Evolutionary conservation across 2,888 invertebrate genomes (phyloP).

Genomic region (Hoplodrina ambigua): DNA sequence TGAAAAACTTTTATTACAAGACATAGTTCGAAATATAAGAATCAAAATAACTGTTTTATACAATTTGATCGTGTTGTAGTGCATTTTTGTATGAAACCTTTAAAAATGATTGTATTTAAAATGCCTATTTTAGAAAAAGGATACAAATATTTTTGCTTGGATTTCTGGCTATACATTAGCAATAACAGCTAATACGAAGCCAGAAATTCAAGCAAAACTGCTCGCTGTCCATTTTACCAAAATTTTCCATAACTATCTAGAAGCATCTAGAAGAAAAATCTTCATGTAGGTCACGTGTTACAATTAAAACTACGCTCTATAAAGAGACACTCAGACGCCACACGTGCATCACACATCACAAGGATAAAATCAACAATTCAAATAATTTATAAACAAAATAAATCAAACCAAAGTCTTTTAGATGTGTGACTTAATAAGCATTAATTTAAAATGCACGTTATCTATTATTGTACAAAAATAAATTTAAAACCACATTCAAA

Average conservation of each 20-base stretch:
- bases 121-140: neutral
- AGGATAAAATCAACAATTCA: conserved; percentile 44
- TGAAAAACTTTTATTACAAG: no score
- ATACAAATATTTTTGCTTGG: neutral
- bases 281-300: neutral
- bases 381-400: conserved; percentile 38
- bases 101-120: no score
- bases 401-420: conserved; percentile 11
- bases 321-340: neutral
- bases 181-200: no score
- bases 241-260: neutral
- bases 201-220: no score
- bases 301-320: neutral
- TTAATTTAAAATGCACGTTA: conserved; percentile 27
- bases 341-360: conserved; percentile 15
- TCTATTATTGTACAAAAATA: conserved; percentile 22
- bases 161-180: neutral
- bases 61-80: no score
- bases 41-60: no score
- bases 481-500: conserved; percentile 40
- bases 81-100: no score
- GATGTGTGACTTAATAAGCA: conserved; percentile 18
- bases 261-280: conserved; percentile 6
- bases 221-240: neutral
- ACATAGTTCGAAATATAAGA: no score